These are phyloP conservation scores for Malacoraja senta DNA, from an alignment of 2,797 vertebrate genomes.

Conservation along the genomic window DNA sequence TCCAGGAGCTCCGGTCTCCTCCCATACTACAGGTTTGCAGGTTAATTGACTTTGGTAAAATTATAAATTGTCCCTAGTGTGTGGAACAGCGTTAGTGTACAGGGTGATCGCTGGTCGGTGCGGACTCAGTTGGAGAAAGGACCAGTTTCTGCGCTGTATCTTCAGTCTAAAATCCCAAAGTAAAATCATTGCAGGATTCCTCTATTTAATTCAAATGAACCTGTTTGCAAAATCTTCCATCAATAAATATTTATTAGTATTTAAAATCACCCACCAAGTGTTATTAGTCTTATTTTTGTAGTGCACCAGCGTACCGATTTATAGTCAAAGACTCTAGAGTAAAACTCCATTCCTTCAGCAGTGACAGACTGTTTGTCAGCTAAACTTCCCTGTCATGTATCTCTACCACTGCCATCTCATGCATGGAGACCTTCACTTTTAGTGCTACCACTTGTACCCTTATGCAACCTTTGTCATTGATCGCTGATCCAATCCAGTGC, in stretches of 20 bases:
- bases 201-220: background rate
- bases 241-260: background rate
- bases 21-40: no score
- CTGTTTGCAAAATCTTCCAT: background rate
- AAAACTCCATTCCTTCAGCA: conserved; percentile 75
- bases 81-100: no score
- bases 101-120: no score
- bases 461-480: conserved; percentile 95
- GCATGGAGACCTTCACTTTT: conserved; percentile 88
- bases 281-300: conserved; percentile 62
- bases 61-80: no score
- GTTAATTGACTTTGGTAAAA: no score
- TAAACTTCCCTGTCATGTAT: conserved; percentile 76
- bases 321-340: conserved; percentile 61
- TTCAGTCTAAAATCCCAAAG: no score
- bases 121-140: no score
- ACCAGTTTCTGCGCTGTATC: no score
- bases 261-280: background rate
- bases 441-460: conserved; percentile 71
- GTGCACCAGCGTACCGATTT: conserved; percentile 59
- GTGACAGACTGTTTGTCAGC: conserved; percentile 96
- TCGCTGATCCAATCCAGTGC: conserved; percentile 99
- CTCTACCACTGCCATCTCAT: conserved; percentile 77
- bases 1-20: no score
- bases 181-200: no score